A percentile compares a stretch with the other conserved stretches of the same genome.
Evolutionary conservation across 2,888 invertebrate genomes (phyloP).

Genomic region (Sepioteuthis lessoniana): DNA sequence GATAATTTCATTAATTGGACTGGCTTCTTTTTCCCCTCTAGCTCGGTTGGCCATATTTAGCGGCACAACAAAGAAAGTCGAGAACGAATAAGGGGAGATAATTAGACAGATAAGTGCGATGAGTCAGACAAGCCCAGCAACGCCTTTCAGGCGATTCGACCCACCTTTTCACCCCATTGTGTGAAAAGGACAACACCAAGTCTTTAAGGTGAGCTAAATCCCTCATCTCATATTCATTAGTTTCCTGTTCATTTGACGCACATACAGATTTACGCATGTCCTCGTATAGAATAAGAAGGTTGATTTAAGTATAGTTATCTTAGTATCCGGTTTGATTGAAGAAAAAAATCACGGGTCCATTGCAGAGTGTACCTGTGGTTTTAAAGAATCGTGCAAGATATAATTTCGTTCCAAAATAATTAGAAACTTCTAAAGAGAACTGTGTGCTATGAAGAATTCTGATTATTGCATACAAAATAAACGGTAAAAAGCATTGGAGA

Average conservation of each 20-base stretch:
- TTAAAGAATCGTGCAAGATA: neutral
- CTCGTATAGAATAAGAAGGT: accelerated
- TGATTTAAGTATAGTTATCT: neutral
- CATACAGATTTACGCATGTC: neutral
- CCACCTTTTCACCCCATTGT: neutral
- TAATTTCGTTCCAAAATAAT: neutral
- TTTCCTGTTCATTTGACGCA: neutral
- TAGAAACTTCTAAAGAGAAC: no score
- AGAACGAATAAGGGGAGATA: neutral
- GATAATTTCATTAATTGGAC: neutral
- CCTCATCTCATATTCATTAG: neutral
- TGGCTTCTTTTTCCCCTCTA: neutral
- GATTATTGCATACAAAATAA: no score
- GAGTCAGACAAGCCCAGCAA: neutral
- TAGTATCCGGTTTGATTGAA: neutral
- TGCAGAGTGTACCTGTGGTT: neutral
- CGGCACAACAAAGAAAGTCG: neutral
- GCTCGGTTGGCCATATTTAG: neutral
- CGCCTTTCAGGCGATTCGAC: neutral
- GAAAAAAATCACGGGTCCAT: neutral
- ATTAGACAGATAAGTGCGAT: neutral
- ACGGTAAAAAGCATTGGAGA: no score
- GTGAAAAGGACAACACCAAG: neutral
- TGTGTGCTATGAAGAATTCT: no score
- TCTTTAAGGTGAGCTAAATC: neutral